Conservation (phyloP, 2,888 invertebrate genomes). For the Pammene aurita region DNA sequence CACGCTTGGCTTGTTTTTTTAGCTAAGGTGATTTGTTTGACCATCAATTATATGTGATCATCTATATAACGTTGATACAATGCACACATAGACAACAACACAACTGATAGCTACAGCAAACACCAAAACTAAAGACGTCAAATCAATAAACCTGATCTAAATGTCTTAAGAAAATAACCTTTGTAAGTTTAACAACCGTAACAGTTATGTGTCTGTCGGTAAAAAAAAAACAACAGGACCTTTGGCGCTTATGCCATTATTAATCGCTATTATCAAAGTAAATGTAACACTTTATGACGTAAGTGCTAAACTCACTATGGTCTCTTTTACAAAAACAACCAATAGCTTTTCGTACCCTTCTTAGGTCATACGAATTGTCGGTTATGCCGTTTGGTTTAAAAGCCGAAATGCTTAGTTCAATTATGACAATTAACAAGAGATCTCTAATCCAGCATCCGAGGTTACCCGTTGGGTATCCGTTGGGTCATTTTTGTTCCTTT, state of each 20-base stretch:
- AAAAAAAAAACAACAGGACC: background rate
- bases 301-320: background rate
- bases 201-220: background rate
- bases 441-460: constrained; percentile 28
- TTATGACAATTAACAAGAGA: constrained; percentile 30
- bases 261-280: background rate
- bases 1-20: no score
- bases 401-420: constrained; percentile 17
- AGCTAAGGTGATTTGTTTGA: constrained; percentile 5
- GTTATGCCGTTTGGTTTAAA: constrained; percentile 4
- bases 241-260: background rate
- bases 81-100: background rate
- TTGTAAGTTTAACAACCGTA: background rate
- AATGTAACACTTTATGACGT: background rate
- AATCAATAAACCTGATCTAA: background rate
- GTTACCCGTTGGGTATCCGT: constrained; percentile 20
- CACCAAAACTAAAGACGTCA: constrained; percentile 20
- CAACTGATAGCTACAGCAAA: constrained; percentile 25
- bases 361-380: no score
- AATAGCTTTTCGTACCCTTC: background rate
- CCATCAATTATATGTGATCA: constrained; percentile 15
- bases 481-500: constrained; percentile 19
- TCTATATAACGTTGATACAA: constrained; percentile 15
- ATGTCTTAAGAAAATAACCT: background rate
- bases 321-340: background rate